Conservation (phyloP, 2,888 invertebrate genomes). For the Gryllus longicercus region DNA sequence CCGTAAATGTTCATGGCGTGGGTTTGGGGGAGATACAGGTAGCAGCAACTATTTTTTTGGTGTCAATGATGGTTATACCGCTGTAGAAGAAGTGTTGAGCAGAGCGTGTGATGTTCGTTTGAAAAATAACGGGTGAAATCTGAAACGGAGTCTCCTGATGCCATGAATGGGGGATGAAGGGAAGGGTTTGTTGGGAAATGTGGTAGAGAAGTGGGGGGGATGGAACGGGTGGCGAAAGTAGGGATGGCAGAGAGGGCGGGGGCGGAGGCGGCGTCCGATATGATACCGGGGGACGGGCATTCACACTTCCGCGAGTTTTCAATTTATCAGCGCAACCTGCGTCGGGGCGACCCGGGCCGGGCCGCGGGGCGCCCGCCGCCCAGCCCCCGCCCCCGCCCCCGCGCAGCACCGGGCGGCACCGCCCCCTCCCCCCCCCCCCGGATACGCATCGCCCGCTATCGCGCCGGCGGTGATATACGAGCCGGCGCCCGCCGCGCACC, state of each 20-base stretch:
- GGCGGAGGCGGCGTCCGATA: neutral
- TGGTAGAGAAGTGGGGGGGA: neutral
- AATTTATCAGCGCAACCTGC: constrained; percentile 32
- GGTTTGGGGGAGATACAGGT: too few species aligned
- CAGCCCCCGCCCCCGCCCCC: neutral
- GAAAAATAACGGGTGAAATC: too few species aligned
- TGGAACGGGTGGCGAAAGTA: neutral
- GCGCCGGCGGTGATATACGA: neutral
- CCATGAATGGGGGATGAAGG: too few species aligned
- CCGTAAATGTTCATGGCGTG: too few species aligned
- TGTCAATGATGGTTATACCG: too few species aligned
- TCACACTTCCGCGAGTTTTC: constrained; percentile 35
- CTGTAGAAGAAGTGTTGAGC: too few species aligned
- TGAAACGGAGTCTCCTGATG: too few species aligned
- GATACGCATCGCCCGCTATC: constrained; percentile 17
- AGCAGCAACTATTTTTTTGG: too few species aligned
- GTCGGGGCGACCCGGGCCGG: neutral
- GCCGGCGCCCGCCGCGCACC: neutral
- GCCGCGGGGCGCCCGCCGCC: neutral
- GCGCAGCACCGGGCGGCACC: neutral
- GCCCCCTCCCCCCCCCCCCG: neutral
- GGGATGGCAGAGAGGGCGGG: neutral
- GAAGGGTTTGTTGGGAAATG: neutral
- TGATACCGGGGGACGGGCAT: constrained; percentile 19
- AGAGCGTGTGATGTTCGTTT: too few species aligned